phyloP scores from a whole-genome alignment of 2,888 invertebrate species.

The Mimachlamys varia region DNA sequence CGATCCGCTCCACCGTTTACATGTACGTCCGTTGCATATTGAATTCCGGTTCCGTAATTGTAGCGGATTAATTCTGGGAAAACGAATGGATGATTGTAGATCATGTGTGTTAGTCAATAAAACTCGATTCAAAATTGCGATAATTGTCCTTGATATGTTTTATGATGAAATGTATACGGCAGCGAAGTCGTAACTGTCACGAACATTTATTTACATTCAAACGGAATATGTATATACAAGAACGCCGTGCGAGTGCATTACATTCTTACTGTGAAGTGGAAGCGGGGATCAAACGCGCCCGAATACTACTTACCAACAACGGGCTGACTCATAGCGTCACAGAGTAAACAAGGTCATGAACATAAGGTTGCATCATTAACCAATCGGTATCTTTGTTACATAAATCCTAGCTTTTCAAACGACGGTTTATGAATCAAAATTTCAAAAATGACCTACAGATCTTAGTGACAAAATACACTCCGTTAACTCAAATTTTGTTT shows the following conservation, averaged over 20 bases:
- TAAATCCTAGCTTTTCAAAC: not conserved
- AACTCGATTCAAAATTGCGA: slow-evolving; percentile 31
- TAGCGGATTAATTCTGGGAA: slow-evolving; percentile 32
- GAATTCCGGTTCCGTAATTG: slow-evolving; percentile 21
- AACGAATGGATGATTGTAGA: slow-evolving; percentile 17
- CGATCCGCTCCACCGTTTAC: slow-evolving; percentile 24
- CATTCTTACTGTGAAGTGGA: slow-evolving; percentile 34
- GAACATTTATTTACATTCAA: slow-evolving; percentile 23
- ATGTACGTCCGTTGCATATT: slow-evolving; percentile 17
- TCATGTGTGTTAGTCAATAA: not conserved
- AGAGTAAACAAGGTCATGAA: not conserved
- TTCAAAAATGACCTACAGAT: not conserved
- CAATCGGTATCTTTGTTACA: too few relatives aligned
- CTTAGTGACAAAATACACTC: not conserved
- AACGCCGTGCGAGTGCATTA: slow-evolving; percentile 21
- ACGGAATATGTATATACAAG: slow-evolving; percentile 31
- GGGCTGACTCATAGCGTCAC: slow-evolving; percentile 7
- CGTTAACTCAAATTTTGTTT: too few relatives aligned
- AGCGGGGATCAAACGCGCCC: slow-evolving; percentile 18
- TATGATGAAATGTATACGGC: slow-evolving; percentile 23
- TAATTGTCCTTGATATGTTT: slow-evolving; percentile 34
- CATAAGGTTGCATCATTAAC: not conserved
- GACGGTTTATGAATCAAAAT: not conserved
- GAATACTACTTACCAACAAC: slow-evolving; percentile 9
- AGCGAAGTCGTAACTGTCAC: slow-evolving; percentile 7